Evolutionary conservation across 2,888 invertebrate species (phyloP).

Genomic region (Eremobia ochroleuca): DNA sequence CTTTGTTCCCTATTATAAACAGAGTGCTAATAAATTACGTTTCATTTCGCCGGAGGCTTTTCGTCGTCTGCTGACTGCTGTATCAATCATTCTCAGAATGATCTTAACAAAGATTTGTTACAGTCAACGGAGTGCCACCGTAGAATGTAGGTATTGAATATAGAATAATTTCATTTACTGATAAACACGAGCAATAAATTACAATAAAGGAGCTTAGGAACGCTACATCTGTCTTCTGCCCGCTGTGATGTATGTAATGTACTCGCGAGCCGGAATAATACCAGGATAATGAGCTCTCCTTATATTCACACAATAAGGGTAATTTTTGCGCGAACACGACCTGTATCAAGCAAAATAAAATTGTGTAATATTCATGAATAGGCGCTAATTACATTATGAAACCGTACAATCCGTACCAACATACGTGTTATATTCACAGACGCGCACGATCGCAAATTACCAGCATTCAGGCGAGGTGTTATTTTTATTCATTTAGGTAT

Average conservation of each 20-base stretch:
- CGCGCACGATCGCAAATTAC: constrained; percentile 61
- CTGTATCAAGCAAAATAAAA: constrained; percentile 57
- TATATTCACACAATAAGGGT: constrained; percentile 47
- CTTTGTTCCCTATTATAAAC: constrained; percentile 82
- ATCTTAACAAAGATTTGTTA: constrained; percentile 84
- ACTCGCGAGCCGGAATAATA: constrained; percentile 50
- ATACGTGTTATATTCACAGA: constrained; percentile 53
- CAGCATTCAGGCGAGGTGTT: constrained; percentile 54
- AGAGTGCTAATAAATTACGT: constrained; percentile 82
- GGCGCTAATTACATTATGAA: constrained; percentile 66
- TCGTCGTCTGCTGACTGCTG: constrained; percentile 77
- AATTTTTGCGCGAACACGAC: constrained; percentile 56
- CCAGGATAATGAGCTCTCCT: constrained; percentile 61
- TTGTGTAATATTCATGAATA: constrained; percentile 65
- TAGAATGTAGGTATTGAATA: constrained; percentile 73
- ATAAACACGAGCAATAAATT: constrained; percentile 72
- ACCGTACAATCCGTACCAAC: constrained; percentile 48
- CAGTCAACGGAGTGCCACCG: constrained; percentile 76
- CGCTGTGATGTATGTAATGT: constrained; percentile 57
- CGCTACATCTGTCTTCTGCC: constrained; percentile 64
- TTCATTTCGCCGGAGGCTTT: constrained; percentile 78
- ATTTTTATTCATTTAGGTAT: constrained; percentile 61
- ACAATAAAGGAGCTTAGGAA: constrained; percentile 65
- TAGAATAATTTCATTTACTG: constrained; percentile 73
- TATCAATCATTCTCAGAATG: constrained; percentile 83